Base-by-base conservation (phyloP, 1,140 invertebrate species). In the Diorhabda carinulata region DNA sequence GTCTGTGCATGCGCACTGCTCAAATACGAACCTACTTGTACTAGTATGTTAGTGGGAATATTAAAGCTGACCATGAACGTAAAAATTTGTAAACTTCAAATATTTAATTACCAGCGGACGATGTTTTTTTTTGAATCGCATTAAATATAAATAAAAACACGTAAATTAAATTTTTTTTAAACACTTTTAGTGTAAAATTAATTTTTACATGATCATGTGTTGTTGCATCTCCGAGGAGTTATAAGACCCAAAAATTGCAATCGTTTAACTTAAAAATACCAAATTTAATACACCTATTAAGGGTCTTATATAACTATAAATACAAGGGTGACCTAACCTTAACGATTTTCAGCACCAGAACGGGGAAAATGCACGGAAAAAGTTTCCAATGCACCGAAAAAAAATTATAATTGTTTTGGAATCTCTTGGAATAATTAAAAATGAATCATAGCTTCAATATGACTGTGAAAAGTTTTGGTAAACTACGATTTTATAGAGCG, bases 51-150 rank as follows among this genome's bases (percentile, higher is more conserved):
- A 43, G 43, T 57, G 43, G 40, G 52, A 41, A 47, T 43, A 8
- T 4, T 65, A 65, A 65, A 43, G 64, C 56, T 3, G 47, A 5
- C 64, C 64, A 65, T 57, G 42, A 43, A 65, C 64, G 41, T 5
- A 43, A 40, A 41, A 61, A 57, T 57, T 9, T 10, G 9, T 3
- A 57, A 57, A 57, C 25, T 57, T 57, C 4, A 57, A n/a, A 9
- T 9, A 2, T 25, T 57, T 57, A 3, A 10, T 57, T n/a, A 10
- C 25, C 57, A 57, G n/a, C n/a, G n/a, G n/a, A n/a, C n/a, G n/a
- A n/a, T 57, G 5, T 57, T 9, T 57, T n/a, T 0, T 25, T n/a
- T 25, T 0, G 2, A 57, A 25, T 57, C 57, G 4, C 2, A 10
- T n/a, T 6, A 56, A 56, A 25, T 25, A 25, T 25, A 25, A 25